These are phyloP conservation scores for Ptyas mucosa DNA, from an alignment of 2,113 vertebrate species.

Conservation along the genomic window DNA sequence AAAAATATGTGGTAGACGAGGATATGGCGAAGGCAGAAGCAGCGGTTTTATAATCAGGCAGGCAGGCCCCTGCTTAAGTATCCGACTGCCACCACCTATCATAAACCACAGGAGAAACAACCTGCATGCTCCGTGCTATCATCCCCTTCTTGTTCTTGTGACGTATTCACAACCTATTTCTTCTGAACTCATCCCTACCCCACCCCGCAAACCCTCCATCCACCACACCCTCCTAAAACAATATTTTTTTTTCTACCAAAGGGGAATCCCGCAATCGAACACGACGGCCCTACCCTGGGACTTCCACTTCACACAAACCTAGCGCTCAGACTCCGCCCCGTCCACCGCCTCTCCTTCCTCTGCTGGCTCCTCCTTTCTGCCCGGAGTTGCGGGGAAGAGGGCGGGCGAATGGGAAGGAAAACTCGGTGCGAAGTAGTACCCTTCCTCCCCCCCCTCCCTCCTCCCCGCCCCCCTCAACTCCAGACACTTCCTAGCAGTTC, in stretches of 20 bases:
- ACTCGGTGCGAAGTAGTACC: background rate
- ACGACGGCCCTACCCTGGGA: background rate
- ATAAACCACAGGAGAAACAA: background rate
- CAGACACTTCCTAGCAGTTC: background rate
- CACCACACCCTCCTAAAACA: background rate
- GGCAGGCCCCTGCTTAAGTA: background rate
- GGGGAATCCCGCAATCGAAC: background rate
- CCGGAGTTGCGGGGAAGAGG: too few species aligned
- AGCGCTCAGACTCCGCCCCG: background rate
- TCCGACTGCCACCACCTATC: background rate
- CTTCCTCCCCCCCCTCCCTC: too few species aligned
- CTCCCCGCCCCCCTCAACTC: background rate
- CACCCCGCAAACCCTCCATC: background rate
- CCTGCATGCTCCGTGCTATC: background rate
- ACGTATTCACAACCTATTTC: background rate
- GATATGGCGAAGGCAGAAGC: background rate
- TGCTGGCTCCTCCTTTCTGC: background rate
- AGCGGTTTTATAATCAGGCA: background rate
- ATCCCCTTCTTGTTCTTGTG: too few species aligned
- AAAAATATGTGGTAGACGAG: background rate
- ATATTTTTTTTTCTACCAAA: background rate
- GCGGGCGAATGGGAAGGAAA: background rate
- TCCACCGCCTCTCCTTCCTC: background rate
- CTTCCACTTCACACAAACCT: background rate
- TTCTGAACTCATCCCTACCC: background rate